Conservation (phyloP, 1,140 invertebrate species). For the Trichoplusia ni region DNA sequence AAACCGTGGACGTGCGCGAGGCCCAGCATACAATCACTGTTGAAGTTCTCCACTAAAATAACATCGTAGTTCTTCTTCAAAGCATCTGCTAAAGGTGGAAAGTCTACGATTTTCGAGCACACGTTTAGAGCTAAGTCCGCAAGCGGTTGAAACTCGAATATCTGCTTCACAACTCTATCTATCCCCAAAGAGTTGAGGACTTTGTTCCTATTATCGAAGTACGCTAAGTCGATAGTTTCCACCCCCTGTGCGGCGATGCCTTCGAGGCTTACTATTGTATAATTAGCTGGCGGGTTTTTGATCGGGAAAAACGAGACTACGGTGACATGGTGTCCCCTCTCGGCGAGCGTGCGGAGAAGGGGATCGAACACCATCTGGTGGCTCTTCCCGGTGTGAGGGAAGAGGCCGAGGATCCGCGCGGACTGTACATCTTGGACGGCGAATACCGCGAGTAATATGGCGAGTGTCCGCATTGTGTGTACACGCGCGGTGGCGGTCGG, state of each 20-base stretch:
- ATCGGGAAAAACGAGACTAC: slow-evolving; percentile 82
- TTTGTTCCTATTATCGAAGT: slow-evolving; percentile 52
- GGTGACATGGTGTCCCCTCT: slow-evolving; percentile 85
- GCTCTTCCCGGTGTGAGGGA: slow-evolving; percentile 85
- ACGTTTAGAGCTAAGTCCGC: slow-evolving; percentile 58
- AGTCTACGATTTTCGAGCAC: slow-evolving; percentile 67
- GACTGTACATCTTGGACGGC: slow-evolving; percentile 36
- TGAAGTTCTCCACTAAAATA: slow-evolving; percentile 85
- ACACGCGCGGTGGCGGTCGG: not conserved
- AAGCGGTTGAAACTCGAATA: slow-evolving; percentile 53
- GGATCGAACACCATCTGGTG: slow-evolving; percentile 87
- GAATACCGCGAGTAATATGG: slow-evolving; percentile 20
- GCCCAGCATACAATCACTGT: slow-evolving; percentile 85
- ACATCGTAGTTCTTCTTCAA: slow-evolving; percentile 83
- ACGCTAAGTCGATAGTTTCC: slow-evolving; percentile 57
- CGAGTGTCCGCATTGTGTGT: slow-evolving; percentile 11
- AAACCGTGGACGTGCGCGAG: slow-evolving; percentile 80
- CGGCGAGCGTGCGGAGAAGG: slow-evolving; percentile 82
- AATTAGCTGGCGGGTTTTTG: slow-evolving; percentile 58
- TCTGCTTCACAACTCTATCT: slow-evolving; percentile 46
- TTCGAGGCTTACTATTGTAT: slow-evolving; percentile 64
- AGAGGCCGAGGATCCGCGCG: slow-evolving; percentile 82
- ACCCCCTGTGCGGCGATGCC: slow-evolving; percentile 56
- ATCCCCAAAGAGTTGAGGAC: slow-evolving; percentile 43
- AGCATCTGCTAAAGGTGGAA: slow-evolving; percentile 60